Evolutionary conservation across 2,888 invertebrate species (phyloP), one percentile per base, ranked within the genome.

Genomic region (Metopia argyrocephala): DNA sequence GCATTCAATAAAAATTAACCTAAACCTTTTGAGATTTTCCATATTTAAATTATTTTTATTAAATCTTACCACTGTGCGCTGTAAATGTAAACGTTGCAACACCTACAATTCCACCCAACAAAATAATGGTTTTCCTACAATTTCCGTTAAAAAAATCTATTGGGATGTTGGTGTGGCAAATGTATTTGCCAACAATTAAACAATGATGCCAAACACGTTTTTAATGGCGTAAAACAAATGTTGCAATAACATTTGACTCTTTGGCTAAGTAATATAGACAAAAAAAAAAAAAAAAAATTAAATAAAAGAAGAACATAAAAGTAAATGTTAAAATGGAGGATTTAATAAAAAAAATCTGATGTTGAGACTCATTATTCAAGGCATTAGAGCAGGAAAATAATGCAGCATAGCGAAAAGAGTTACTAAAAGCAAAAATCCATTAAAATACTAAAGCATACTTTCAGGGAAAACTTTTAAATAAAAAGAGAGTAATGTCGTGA

Each of bases 151-250:
- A 31, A 38, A 38, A 4, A 38, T 12, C 15, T 4, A 15, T 1
- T 3, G 4, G 15, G 38, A 15, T 38, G 38, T 38, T 9, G 38
- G 38, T 38, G 38, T 38, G 9, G 15, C 9, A 9, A 38, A 12
- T 12, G 38, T 38, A 38, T 4, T 15, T 38, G 52, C 46, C 59
- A 71, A 50, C 78, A 78, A 78, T 75, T 81, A 75, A 45, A 66
- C 57, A 74, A 64, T 59, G 74, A 61, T 65, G 50, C 52, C 64
- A 69, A 76, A 69, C 73, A 66, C 46, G 61, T 76, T 64, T 80
- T 80, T 74, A 76, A 81, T 76, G 80, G 74, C 21, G 68, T 50
- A 52, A 71, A 76, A 76, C 68, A 80, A 80, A 80, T 80, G 79
- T 76, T 71, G 62, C 79, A 69, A 46, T 78, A 59, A 59, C 70